Conservation (phyloP, 2,797 vertebrate genomes). For the Decapterus maruadsi region DNA sequence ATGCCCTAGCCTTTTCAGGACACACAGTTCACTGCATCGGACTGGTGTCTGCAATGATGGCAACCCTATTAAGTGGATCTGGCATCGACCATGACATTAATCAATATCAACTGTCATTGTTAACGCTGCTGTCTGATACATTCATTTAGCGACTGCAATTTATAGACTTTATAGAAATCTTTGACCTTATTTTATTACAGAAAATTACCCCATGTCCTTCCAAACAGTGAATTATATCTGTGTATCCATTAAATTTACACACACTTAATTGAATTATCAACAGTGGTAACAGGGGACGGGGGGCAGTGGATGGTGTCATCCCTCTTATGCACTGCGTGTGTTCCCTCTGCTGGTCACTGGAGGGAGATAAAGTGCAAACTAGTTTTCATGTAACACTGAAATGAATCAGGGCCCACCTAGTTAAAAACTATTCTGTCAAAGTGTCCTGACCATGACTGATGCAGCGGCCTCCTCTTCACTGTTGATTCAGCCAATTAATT, state of each 20-base stretch:
- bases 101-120: neutral
- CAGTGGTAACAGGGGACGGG: neutral
- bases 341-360: constrained; percentile 60
- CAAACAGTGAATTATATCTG: neutral
- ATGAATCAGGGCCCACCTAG: neutral
- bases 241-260: neutral
- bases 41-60: neutral
- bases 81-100: neutral
- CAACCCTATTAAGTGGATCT: neutral
- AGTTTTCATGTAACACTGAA: neutral
- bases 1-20: neutral
- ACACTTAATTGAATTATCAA: neutral
- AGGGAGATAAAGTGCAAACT: constrained; percentile 49
- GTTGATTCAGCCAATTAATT: neutral
- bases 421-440: constrained; percentile 39
- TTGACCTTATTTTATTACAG: neutral
- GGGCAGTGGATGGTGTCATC: neutral
- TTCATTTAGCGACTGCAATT: neutral
- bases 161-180: neutral
- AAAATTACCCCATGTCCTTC: neutral
- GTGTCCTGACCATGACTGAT: neutral
- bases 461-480: neutral
- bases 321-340: neutral
- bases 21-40: neutral
- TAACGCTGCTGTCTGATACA: neutral